These are phyloP conservation scores for Parazoanthus swiftii DNA, from an alignment of 92 coral and sea anemone species.

Conservation along the genomic window DNA sequence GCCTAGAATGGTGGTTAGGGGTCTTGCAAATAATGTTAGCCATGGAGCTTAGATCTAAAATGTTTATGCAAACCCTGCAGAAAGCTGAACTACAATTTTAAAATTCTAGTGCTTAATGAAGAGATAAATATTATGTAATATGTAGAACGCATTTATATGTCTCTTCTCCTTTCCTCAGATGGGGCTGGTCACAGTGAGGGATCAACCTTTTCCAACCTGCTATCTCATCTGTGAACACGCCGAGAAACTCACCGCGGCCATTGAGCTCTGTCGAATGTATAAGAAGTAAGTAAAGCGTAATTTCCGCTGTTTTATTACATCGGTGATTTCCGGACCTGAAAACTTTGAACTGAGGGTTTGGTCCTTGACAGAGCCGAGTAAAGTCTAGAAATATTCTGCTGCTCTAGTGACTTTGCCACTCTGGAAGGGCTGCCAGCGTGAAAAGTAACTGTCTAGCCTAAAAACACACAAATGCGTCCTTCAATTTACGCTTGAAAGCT, in stretches of 20 bases:
- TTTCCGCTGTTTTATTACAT: not conserved
- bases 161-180: slow-evolving; percentile 56
- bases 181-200: slow-evolving; percentile 55
- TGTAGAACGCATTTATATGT: not conserved
- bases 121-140: not conserved
- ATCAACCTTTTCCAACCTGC: slow-evolving; percentile 68
- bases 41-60: too few species aligned
- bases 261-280: slow-evolving; percentile 73
- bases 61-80: too few species aligned
- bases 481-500: too few species aligned
- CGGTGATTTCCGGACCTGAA: not conserved
- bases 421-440: too few species aligned
- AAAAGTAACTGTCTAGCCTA: too few species aligned
- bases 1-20: too few species aligned
- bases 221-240: slow-evolving; percentile 89
- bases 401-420: too few species aligned
- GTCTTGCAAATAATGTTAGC: not conserved
- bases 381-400: too few species aligned
- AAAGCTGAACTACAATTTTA: too few species aligned
- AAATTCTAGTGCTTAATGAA: not conserved
- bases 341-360: too few species aligned
- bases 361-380: too few species aligned
- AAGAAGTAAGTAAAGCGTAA: slow-evolving; percentile 64
- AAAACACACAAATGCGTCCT: too few species aligned
- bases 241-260: slow-evolving; percentile 88